Base-by-base conservation (phyloP, 1,140 invertebrate genomes). In the Magallana gigas region DNA sequence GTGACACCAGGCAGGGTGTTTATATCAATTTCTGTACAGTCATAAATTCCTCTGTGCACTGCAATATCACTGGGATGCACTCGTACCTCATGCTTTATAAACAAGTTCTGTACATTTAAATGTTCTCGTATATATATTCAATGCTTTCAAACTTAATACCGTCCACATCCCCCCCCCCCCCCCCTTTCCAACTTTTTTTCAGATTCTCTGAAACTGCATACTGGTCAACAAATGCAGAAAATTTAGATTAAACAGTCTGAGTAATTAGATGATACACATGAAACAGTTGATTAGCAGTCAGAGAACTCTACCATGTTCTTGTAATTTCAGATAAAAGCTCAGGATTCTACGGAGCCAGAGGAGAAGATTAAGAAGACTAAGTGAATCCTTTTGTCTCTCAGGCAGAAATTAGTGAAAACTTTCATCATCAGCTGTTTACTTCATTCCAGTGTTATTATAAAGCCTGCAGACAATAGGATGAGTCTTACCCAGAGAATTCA, bases 361-460 rank as follows among this genome's bases (percentile, higher is more conserved):
- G 18, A 64, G 16, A 18, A 64, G 60, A 64, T 64, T 64, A 64
- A 64, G 14, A 18, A 64, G 16, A 64, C 36, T 48, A 48, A 48
- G 36, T 48, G 36, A 48, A 48, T 48, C 36, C 36, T 48, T 48
- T 48, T 48, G 36, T 64, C 16, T 18, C 60, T 16, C 16, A 64
- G n/a, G 16, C 18, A 64, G 18, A 16, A 64, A 64, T n/a, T 18
- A 6, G 60, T 64, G 2, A 18, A 64, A 64, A 64, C 60, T 64
- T 64, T 64, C 60, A 64, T 64, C 60, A 64, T 64, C 60, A 64
- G 60, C 60, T 64, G 60, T 64, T 64, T 64, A 64, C 60, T 7
- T 64, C 16, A 64, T 64, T 3, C 36, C 36, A 48, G 36, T 48
- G 36, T 48, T 64, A 64, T 18, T n/a, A 18, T 64, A 64, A 64